phyloP scores from a whole-genome alignment of 2,888 invertebrate species.

The Noctua pronuba region DNA sequence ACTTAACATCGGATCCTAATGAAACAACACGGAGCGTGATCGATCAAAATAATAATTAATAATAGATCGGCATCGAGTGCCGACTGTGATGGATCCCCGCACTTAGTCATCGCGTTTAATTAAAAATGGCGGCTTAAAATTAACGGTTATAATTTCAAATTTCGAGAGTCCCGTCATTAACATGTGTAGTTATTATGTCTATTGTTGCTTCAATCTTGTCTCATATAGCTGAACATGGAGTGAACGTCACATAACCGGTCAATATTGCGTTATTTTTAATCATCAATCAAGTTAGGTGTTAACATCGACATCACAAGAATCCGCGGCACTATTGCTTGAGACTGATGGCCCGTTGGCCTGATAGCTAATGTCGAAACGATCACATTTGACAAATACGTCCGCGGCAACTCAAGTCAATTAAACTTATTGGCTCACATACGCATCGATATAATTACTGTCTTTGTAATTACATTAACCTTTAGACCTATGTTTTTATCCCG shows the following conservation, averaged over 20 bases:
- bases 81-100: conserved; percentile 86
- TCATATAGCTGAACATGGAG: conserved; percentile 64
- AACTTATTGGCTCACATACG: conserved; percentile 50
- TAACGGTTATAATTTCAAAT: conserved; percentile 86
- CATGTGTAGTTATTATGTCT: conserved; percentile 64
- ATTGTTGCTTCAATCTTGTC: conserved; percentile 67
- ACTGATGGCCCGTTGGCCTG: conserved; percentile 64
- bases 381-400: conserved; percentile 72
- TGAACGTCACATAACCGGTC: conserved; percentile 66
- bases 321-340: conserved; percentile 57
- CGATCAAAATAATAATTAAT: conserved; percentile 90
- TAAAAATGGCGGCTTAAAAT: conserved; percentile 87
- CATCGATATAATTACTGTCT: conserved; percentile 60
- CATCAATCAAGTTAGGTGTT: conserved; percentile 78
- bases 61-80: conserved; percentile 84
- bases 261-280: conserved; percentile 79
- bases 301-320: conserved; percentile 65
- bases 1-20: conserved; percentile 83
- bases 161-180: conserved; percentile 81
- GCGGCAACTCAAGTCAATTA: conserved; percentile 64
- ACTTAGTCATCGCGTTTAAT: conserved; percentile 90
- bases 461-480: conserved; percentile 66
- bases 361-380: conserved; percentile 71
- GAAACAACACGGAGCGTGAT: conserved; percentile 88
- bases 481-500: conserved; percentile 25